Percentiles rank a stretch among this genome's conserved stretches.
These are phyloP conservation scores for Leptinotarsa defecta DNA, from an alignment of 1,140 invertebrate genomes.

Conservation along the genomic window DNA sequence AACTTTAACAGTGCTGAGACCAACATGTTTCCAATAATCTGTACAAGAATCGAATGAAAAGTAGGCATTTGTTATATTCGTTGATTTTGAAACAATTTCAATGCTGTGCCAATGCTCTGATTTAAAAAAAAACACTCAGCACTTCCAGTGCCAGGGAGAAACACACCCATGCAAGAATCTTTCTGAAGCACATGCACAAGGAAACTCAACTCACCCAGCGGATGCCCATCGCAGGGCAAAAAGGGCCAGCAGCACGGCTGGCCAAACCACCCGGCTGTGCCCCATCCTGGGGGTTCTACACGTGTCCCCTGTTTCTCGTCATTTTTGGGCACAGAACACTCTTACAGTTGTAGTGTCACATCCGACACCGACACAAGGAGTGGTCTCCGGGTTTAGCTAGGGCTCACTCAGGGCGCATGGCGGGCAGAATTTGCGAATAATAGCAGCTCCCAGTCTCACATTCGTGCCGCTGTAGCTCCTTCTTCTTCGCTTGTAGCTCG, in stretches of 20 bases:
- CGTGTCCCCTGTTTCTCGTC: constrained; percentile 51
- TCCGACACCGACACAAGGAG: constrained; percentile 53
- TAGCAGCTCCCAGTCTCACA: constrained; percentile 39
- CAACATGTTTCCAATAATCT: too few species aligned
- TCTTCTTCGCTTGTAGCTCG: constrained; percentile 8
- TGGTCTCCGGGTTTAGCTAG: constrained; percentile 51
- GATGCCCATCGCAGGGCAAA: constrained; percentile 46
- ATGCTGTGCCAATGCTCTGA: neutral
- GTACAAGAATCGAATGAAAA: neutral
- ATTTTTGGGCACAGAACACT: constrained; percentile 48
- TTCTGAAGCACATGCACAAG: neutral
- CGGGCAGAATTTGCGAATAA: constrained; percentile 51
- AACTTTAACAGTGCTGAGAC: too few species aligned
- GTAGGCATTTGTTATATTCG: neutral
- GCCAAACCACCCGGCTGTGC: constrained; percentile 53
- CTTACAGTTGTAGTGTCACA: constrained; percentile 50
- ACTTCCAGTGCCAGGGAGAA: neutral
- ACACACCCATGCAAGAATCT: constrained; percentile 18
- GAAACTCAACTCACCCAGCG: constrained; percentile 46
- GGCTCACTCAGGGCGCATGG: constrained; percentile 50
- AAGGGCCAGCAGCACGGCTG: constrained; percentile 53
- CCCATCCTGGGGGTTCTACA: constrained; percentile 53
- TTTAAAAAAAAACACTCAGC: neutral
- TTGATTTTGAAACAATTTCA: neutral
- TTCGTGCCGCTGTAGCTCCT: neutral